Base-by-base conservation (phyloP, 1,140 invertebrate species). In the Bactericera cockerelli region DNA sequence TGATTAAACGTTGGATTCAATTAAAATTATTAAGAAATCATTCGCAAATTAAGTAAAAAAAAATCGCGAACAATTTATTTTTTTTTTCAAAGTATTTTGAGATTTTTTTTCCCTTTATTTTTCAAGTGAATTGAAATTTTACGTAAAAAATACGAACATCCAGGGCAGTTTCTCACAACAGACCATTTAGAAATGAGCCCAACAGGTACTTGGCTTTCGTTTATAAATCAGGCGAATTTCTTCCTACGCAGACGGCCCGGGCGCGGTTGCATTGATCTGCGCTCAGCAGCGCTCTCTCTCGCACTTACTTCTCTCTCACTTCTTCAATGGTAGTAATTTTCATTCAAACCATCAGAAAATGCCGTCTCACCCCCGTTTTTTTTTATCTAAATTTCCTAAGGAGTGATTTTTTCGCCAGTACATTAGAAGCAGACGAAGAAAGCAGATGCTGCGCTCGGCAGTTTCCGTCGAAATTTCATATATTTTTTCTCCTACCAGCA, bases 301-400 rank as follows among this genome's bases (percentile, higher is more conserved):
- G 4, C 28, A 6, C 28, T 13, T 31, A 16, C n/a, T 22, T 49
- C 22, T 16, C 33, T 36, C 42, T 22, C 22, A 8, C n/a, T 22
- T 22, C 42, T 49, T 49, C 42, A 49, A 49, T 49, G 22, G 42
- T 49, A 49, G 42, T 49, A 49, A 49, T 49, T 49, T 49, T 49
- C 42, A 49, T 49, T 49, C 42, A 49, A 22, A 49, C 6, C 42
- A 22, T 16, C 22, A 16, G 16, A 36, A 36, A n/a, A n/a, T 36
- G 10, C 33, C 33, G 10, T 36, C 33, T 36, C 16, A 11, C 16
- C 16, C 19, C 42, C 19, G 4, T 49, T n/a, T 49, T 16, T 16
- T 11, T 36, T 36, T 36, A 36, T 36, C 16, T 36, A n/a, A n/a
- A n/a, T n/a, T 36, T 16, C 16, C 16, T 36, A 11, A 11, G 10